Evolutionary conservation across 1,140 invertebrate genomes (phyloP), one percentile per base, ranked within the genome.

Genomic region (Tetramorium alpestre): DNA sequence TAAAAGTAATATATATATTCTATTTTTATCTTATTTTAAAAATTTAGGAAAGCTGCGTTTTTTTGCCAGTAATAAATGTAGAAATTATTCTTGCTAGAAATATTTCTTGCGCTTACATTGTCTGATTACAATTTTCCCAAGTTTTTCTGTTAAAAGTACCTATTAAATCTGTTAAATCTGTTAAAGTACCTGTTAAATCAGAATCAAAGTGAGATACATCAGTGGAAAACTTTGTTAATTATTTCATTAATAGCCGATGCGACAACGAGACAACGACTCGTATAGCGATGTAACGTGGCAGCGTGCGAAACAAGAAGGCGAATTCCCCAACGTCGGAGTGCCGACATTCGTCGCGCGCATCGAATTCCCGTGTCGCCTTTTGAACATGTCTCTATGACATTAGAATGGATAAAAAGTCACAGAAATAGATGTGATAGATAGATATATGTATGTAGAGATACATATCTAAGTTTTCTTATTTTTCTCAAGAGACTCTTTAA

Each of bases 321-420:
- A 67, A 22, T 54, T 67, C 28, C 16, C 13, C n/a, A 44, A 47
- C 33, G 60, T 60, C 54, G n/a, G 62, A 65, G 60, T 33, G 44
- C 44, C 47, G 60, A 49, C 60, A 65, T 78, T 78, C 44, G 11
- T 78, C n/a, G 60, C 44, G 44, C 44, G 76, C 44, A 16, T 78
- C 47, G 28, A 78, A 78, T 78, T 78, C 60, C 76, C 28, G 28
- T 51, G 60, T 65, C 18, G 16, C 44, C 60, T 28, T 78, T 78
- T 78, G 76, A 78, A 44, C 60, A 18, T 18, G 3, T n/a, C 44
- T 65, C 44, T 62, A 25, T 41, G 47, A 47, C 47, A 80, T 41
- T 47, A 64, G n/a, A 65, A 80, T 8, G 18, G 6, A 49, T 41
- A 80, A 80, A 80, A 80, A 80, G 62, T 67, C 47, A 33, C n/a